Evolutionary conservation across 2,113 vertebrate species (phyloP).

Genomic region (Ameiurus melas): DNA sequence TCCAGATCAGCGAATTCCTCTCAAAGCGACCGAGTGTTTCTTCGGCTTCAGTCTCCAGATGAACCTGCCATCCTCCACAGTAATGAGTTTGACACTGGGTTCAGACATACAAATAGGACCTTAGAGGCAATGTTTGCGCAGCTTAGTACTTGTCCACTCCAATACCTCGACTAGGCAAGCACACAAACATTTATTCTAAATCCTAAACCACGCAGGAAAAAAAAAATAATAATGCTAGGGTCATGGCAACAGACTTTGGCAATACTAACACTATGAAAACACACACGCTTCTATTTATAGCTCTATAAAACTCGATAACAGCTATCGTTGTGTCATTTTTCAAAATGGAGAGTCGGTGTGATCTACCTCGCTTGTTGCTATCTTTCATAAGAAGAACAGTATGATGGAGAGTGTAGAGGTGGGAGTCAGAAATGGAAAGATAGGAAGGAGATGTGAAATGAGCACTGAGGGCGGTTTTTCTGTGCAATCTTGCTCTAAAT

Average conservation of each 20-base stretch:
- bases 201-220: constrained; percentile 30
- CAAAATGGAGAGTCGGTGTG: not conserved
- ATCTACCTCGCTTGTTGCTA: constrained; percentile 16
- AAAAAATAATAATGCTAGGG: constrained; percentile 13
- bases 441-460: not conserved
- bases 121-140: constrained; percentile 38
- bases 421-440: constrained; percentile 20
- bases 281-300: constrained; percentile 18
- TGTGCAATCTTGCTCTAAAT: not conserved
- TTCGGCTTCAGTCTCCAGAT: constrained; percentile 28
- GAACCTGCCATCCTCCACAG: constrained; percentile 44
- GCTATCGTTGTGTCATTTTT: constrained; percentile 25
- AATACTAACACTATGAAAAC: constrained; percentile 1
- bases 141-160: constrained; percentile 27
- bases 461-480: not conserved
- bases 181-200: constrained; percentile 26
- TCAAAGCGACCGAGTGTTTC: not conserved
- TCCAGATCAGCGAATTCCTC: constrained; percentile 36
- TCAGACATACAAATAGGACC: constrained; percentile 50
- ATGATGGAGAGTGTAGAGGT: constrained; percentile 19
- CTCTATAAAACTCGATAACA: constrained; percentile 15
- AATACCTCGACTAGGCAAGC: constrained; percentile 24
- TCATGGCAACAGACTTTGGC: not conserved
- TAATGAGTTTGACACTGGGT: constrained; percentile 54
- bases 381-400: constrained; percentile 28